Evolutionary conservation across 1,140 invertebrate genomes (phyloP).

Genomic region (Conus ventricosus): DNA sequence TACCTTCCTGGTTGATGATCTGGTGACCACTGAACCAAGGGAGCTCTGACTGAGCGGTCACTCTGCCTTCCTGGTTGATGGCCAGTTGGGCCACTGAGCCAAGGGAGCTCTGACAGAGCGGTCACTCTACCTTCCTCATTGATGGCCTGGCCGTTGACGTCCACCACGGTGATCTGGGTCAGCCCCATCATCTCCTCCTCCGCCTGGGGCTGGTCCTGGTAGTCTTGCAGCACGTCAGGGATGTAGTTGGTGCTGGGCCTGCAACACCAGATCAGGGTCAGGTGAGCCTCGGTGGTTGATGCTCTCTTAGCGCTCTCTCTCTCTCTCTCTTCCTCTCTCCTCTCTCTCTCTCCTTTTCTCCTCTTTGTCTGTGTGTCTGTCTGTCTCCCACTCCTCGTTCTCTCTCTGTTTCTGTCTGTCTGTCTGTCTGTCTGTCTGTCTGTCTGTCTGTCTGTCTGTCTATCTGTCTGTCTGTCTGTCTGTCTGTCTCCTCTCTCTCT

Average conservation of each 20-base stretch:
- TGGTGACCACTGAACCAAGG: no score
- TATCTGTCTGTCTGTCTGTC: not conserved
- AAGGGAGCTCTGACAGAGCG: no score
- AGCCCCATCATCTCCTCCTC: slow-evolving; percentile 55
- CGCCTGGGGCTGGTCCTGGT: slow-evolving; percentile 62
- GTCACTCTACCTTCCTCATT: slow-evolving; percentile 54
- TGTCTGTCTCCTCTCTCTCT: not conserved
- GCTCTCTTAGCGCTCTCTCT: no score
- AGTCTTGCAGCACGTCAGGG: slow-evolving; percentile 69
- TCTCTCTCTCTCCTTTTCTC: no score
- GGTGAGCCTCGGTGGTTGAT: no score
- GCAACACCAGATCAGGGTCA: slow-evolving; percentile 38
- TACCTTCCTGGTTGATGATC: slow-evolving; percentile 55
- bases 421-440: not conserved
- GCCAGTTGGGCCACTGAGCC: no score
- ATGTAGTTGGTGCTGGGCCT: slow-evolving; percentile 63
- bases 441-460: not conserved
- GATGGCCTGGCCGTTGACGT: slow-evolving; percentile 64
- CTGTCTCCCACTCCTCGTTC: not conserved
- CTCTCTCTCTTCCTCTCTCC: no score
- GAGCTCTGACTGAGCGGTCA: no score
- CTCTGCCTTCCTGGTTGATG: no score
- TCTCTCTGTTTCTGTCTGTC: not conserved
- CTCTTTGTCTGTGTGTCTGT: no score
- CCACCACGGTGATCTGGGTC: slow-evolving; percentile 63